Evolutionary conservation across 1,140 invertebrate species (phyloP).

Genomic region (Linepithema humile): DNA sequence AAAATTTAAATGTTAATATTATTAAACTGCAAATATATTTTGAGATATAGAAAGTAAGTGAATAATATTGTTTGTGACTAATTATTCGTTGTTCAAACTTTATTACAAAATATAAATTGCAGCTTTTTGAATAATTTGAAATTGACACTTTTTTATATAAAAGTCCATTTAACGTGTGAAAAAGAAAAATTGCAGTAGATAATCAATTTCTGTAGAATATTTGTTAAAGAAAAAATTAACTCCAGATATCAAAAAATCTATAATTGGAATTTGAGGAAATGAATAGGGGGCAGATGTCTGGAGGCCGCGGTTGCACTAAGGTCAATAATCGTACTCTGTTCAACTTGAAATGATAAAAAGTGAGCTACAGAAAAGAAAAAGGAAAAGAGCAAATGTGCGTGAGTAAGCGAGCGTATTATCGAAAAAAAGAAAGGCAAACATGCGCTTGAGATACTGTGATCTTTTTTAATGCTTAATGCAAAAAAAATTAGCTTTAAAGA

Average conservation of each 20-base stretch:
- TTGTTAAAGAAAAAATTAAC: neutral
- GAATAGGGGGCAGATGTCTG: slow-evolving; percentile 45
- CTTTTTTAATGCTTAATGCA: neutral
- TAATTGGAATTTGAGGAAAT: slow-evolving; percentile 44
- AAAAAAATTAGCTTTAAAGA: slow-evolving; percentile 4
- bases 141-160: neutral
- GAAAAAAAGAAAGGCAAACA: neutral
- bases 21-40: neutral
- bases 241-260: slow-evolving; percentile 3
- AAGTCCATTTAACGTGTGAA: neutral
- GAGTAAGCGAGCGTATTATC: neutral
- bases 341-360: slow-evolving; percentile 46
- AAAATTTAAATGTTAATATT: neutral
- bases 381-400: neutral
- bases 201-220: neutral
- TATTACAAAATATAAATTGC: neutral
- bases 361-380: neutral
- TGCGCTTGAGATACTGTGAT: neutral
- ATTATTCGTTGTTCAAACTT: neutral
- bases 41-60: neutral
- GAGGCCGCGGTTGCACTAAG: slow-evolving; percentile 17
- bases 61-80: neutral
- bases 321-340: slow-evolving; percentile 48
- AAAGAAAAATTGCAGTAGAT: neutral
- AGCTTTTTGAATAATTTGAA: neutral